phyloP scores from a whole-genome alignment of 2,797 vertebrate species.

The Tenualosa ilisha region DNA sequence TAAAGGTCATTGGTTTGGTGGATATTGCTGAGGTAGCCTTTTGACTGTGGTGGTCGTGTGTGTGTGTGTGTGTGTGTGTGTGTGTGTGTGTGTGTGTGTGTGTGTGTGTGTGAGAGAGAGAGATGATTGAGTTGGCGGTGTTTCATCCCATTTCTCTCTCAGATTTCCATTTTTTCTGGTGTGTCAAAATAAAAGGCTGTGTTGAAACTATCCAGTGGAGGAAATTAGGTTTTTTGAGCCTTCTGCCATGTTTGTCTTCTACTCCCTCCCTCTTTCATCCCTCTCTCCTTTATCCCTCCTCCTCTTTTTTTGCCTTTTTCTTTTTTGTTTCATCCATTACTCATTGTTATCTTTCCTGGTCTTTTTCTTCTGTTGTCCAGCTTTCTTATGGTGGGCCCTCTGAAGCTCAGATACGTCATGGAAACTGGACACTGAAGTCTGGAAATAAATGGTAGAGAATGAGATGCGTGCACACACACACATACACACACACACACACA shows the following conservation, averaged over 20 bases:
- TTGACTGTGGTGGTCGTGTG: neutral
- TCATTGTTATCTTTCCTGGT: conserved; percentile 29
- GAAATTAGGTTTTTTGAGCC: conserved; percentile 67
- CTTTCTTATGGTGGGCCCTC: neutral
- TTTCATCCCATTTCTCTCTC: conserved; percentile 53
- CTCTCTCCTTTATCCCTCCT: conserved; percentile 33
- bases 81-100: neutral
- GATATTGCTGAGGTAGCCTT: conserved; percentile 45
- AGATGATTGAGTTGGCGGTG: conserved; percentile 39
- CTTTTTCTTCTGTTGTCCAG: neutral
- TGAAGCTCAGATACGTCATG: neutral
- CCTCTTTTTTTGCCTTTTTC: conserved; percentile 18
- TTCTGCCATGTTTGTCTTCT: conserved; percentile 67
- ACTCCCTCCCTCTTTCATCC: conserved; percentile 40
- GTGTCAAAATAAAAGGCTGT: conserved; percentile 72
- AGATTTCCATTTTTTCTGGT: conserved; percentile 69
- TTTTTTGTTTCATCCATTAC: neutral
- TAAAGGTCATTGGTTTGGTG: conserved; percentile 54
- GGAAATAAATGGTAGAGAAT: neutral
- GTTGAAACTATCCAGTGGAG: conserved; percentile 73
- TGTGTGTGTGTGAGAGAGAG: conserved; percentile 9
- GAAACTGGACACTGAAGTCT: neutral
- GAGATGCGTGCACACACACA: neutral
- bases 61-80: neutral
- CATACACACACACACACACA: conserved; percentile 18